Conservation (phyloP, 2,888 invertebrate genomes). For the Laothoe populi region DNA sequence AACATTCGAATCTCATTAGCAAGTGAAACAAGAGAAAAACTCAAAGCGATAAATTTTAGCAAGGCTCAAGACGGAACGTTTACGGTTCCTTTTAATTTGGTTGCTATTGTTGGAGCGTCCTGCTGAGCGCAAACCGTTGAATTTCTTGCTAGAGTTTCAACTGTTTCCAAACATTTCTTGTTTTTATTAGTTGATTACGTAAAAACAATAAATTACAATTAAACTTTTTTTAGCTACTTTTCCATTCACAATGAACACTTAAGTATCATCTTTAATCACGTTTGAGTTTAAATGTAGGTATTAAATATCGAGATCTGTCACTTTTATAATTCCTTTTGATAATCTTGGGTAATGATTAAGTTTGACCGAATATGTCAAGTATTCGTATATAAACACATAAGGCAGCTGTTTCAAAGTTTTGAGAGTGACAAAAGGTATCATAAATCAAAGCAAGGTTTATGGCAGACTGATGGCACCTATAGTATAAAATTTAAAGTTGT, state of each 20-base stretch:
- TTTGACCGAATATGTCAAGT: neutral
- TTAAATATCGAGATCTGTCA: neutral
- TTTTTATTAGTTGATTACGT: constrained; percentile 78
- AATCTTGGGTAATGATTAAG: neutral
- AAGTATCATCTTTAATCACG: constrained; percentile 23
- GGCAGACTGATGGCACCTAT: constrained; percentile 55
- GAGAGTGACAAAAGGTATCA: constrained; percentile 53
- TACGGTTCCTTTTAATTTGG: constrained; percentile 84
- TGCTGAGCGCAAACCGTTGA: constrained; percentile 74
- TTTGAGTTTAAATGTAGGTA: neutral
- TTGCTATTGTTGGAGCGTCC: constrained; percentile 81
- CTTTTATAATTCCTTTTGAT: neutral
- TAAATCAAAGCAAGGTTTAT: constrained; percentile 70
- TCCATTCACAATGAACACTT: constrained; percentile 16
- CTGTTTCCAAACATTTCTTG: constrained; percentile 78
- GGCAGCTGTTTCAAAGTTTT: constrained; percentile 59
- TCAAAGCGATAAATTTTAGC: constrained; percentile 81
- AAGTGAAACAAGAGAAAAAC: constrained; percentile 78
- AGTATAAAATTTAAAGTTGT: constrained; percentile 64
- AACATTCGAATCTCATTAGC: constrained; percentile 83
- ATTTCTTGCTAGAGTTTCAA: constrained; percentile 80
- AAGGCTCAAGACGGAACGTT: constrained; percentile 81
- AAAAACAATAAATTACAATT: constrained; percentile 66
- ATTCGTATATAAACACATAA: constrained; percentile 30
- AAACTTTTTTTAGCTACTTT: constrained; percentile 37